A percentile compares a stretch with the other conserved stretches of the same genome.
phyloP scores from a whole-genome alignment of 2,113 vertebrate genomes.

The Psettodes erumei region DNA sequence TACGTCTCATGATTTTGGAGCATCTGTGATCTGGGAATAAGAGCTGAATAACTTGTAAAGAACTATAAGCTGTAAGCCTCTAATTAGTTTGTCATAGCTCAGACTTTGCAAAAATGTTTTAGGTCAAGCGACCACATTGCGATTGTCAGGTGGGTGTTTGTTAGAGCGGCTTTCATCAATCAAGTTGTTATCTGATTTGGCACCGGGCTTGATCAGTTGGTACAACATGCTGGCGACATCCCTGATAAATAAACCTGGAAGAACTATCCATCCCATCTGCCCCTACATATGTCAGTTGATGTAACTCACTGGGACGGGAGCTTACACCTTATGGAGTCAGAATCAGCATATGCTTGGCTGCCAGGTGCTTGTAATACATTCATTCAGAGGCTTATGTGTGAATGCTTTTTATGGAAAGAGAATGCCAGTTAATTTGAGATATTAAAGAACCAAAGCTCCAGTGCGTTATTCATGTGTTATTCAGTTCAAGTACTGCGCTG shows the following conservation, averaged over 20 bases:
- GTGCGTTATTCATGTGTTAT: neutral
- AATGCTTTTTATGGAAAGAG: slow-evolving; percentile 35
- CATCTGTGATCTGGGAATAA: slow-evolving; percentile 19
- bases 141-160: slow-evolving; percentile 42
- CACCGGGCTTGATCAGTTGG: slow-evolving; percentile 74
- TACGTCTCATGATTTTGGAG: neutral
- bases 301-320: slow-evolving; percentile 65
- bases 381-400: slow-evolving; percentile 40
- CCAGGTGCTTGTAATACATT: slow-evolving; percentile 61
- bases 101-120: slow-evolving; percentile 6
- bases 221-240: slow-evolving; percentile 72
- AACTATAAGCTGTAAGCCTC: neutral
- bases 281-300: slow-evolving; percentile 77
- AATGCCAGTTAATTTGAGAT: slow-evolving; percentile 27
- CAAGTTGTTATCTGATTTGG: slow-evolving; percentile 71
- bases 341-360: slow-evolving; percentile 59
- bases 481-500: neutral
- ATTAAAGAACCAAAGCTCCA: neutral
- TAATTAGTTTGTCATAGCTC: neutral
- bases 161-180: slow-evolving; percentile 72
- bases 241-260: slow-evolving; percentile 77
- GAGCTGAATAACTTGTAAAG: slow-evolving; percentile 8
- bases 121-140: slow-evolving; percentile 29
- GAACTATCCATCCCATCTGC: slow-evolving; percentile 77
- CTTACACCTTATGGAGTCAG: slow-evolving; percentile 65